Evolutionary conservation across 35 echinoderm and acorn worm species (phyloP).

Genomic region (Eucidaris tribuloides): DNA sequence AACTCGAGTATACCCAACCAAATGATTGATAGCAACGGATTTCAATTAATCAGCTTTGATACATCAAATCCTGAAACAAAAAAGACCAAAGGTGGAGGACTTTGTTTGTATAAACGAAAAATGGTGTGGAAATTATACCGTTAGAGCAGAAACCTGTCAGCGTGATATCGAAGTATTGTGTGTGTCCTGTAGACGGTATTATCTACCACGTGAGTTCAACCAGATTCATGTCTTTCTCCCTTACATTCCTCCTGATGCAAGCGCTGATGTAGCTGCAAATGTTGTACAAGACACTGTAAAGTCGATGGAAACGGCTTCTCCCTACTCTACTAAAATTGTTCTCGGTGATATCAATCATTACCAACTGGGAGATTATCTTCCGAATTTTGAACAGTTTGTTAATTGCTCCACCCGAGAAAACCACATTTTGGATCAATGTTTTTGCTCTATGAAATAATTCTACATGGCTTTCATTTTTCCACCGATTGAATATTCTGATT

Average conservation of each 20-base stretch:
- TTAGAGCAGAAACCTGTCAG: not conserved
- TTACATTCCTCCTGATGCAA: not conserved
- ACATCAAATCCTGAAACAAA: not conserved
- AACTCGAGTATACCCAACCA: not conserved
- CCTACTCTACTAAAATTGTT: constrained; percentile 25
- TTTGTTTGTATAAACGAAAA: not conserved
- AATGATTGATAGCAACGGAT: not conserved
- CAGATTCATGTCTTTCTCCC: constrained; percentile 8
- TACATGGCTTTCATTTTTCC: not conserved
- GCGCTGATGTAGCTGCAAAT: not conserved
- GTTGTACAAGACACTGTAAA: not conserved
- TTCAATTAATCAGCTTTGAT: not conserved
- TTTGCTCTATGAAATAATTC: not conserved
- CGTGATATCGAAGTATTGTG: constrained; percentile 10
- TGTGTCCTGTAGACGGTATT: not conserved
- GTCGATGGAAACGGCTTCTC: not conserved
- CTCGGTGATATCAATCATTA: constrained; percentile 32
- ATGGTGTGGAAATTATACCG: constrained; percentile 1
- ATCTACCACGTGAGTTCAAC: constrained; percentile 25
- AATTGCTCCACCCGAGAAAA: not conserved
- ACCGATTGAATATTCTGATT: not conserved
- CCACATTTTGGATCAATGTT: not conserved
- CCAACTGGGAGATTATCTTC: not conserved
- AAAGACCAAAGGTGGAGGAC: not conserved
- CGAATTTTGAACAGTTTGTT: no score